Evolutionary conservation across 2,888 invertebrate genomes (phyloP).

Genomic region (Acrobasis suavella): DNA sequence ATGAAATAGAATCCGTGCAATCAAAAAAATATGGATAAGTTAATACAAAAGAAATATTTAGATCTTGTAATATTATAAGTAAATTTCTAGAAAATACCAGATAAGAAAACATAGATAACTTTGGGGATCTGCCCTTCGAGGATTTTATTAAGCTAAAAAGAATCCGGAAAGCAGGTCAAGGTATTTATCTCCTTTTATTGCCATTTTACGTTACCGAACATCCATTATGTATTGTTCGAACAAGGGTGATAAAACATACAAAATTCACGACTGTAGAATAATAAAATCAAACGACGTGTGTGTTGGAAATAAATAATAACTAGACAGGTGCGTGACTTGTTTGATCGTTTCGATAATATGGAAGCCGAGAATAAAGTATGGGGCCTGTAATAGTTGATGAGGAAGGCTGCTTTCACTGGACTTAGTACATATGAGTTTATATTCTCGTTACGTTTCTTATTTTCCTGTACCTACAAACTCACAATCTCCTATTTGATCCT

Average conservation of each 20-base stretch:
- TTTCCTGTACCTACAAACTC: too few relatives aligned
- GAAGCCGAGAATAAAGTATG: neutral
- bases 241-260: constrained; percentile 17
- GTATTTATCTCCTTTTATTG: constrained; percentile 24
- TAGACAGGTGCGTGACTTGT: constrained; percentile 3
- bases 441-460: too few relatives aligned
- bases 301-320: constrained; percentile 11
- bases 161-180: constrained; percentile 27
- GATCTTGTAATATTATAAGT: too few relatives aligned
- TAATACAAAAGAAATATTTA: too few relatives aligned
- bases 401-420: neutral
- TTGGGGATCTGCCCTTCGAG: neutral
- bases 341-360: neutral
- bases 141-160: constrained; percentile 16
- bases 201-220: constrained; percentile 14
- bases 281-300: neutral
- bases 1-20: too few relatives aligned
- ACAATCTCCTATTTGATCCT: too few relatives aligned
- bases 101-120: neutral
- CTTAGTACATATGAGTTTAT: too few relatives aligned
- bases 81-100: neutral
- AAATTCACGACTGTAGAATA: constrained; percentile 2
- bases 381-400: too few relatives aligned
- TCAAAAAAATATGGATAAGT: too few relatives aligned
- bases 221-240: constrained; percentile 11